Conservation (phyloP, 64 coral and sea anemone species). For the Actinia equina region DNA sequence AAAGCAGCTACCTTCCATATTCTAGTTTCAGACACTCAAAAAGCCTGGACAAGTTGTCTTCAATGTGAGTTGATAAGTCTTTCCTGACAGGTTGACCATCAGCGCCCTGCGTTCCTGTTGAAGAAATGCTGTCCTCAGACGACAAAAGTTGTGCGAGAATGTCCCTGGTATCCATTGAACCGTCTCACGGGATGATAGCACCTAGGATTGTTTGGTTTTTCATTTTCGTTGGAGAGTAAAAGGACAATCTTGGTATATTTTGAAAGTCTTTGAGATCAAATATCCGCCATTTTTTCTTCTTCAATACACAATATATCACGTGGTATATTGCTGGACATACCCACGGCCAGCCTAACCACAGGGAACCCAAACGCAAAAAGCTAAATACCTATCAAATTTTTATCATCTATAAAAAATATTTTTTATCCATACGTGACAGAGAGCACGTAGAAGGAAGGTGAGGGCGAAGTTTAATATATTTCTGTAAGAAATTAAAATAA, state of each 20-base stretch:
- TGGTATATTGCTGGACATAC: background rate
- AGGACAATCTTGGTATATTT: slow-evolving; percentile 5
- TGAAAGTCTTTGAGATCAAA: slow-evolving; percentile 7
- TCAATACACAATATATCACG: background rate
- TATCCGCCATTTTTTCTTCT: background rate
- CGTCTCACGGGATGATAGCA: background rate
- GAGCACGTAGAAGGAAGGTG: too few relatives aligned
- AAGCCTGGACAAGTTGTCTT: slow-evolving; percentile 85
- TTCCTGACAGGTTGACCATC: slow-evolving; percentile 10
- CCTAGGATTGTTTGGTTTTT: background rate
- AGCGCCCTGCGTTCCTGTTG: background rate
- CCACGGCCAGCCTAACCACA: background rate
- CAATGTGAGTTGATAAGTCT: slow-evolving; percentile 26
- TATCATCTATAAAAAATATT: too few relatives aligned
- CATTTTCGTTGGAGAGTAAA: background rate
- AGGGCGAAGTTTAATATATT: too few relatives aligned
- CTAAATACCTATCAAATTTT: too few relatives aligned
- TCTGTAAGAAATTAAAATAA: too few relatives aligned
- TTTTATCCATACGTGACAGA: too few relatives aligned
- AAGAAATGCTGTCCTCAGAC: background rate
- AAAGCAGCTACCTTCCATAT: slow-evolving; percentile 73
- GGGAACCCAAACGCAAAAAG: background rate
- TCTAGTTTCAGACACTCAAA: slow-evolving; percentile 88
- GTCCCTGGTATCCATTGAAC: background rate
- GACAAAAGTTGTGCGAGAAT: background rate